Conservation (phyloP, 2,888 invertebrate species). For the Rutpela maculata region DNA sequence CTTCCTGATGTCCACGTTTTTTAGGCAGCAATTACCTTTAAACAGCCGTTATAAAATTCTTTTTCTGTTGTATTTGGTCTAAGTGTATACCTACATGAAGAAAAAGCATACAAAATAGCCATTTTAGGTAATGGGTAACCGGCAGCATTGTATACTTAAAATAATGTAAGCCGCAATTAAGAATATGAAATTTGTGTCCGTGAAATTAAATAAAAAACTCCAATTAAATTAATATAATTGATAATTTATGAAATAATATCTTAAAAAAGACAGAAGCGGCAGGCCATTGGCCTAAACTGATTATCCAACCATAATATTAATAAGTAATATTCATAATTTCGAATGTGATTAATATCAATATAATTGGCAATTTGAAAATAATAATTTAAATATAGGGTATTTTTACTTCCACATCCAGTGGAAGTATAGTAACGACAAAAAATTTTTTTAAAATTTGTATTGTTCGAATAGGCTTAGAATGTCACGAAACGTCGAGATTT, state of each 20-base stretch:
- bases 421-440: no score
- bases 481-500: no score
- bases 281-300: background rate
- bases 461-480: no score
- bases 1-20: constrained; percentile 32
- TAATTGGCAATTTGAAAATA: no score
- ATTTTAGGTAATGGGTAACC: constrained; percentile 12
- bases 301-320: background rate
- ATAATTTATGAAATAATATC: background rate
- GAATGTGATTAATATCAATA: background rate
- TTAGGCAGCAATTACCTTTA: constrained; percentile 20
- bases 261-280: background rate
- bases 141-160: constrained; percentile 13
- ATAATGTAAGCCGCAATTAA: background rate
- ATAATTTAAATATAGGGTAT: no score
- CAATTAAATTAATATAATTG: constrained; percentile 6
- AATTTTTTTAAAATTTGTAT: no score
- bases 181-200: background rate
- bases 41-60: constrained; percentile 20
- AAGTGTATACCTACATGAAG: background rate
- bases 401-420: no score
- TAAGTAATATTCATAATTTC: background rate
- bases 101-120: constrained; percentile 16
- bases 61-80: constrained; percentile 7
- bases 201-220: constrained; percentile 16